phyloP scores from a whole-genome alignment of 2,888 invertebrate species.

The Aporophyla nigra region DNA sequence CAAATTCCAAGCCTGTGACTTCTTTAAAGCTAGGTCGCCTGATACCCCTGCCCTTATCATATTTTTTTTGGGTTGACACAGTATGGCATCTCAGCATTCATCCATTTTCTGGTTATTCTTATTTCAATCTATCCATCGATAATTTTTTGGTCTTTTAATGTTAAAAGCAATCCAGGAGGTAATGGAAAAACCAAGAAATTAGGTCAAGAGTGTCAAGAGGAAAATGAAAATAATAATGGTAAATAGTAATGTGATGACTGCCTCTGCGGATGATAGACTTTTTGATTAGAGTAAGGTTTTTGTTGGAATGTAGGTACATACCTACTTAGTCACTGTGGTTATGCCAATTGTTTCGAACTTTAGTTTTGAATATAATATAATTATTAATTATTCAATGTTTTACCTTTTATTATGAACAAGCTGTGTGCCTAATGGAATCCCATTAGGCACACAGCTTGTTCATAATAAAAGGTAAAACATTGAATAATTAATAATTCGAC shows the following conservation, averaged over 20 bases:
- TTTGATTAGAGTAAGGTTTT: neutral
- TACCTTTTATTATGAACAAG: neutral
- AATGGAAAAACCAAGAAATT: neutral
- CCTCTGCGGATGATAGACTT: neutral
- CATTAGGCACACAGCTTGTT: too few species aligned
- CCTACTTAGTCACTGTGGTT: neutral
- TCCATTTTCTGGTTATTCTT: neutral
- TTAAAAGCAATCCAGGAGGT: neutral
- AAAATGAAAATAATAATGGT: conserved; percentile 4
- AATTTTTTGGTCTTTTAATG: neutral
- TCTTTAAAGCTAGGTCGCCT: neutral
- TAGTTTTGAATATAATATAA: too few species aligned
- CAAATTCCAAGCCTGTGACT: neutral
- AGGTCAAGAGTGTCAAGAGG: neutral
- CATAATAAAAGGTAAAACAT: too few species aligned
- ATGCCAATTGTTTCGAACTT: conserved; percentile 9
- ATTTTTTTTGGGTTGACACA: neutral
- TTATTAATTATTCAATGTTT: conserved; percentile 6
- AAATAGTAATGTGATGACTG: neutral
- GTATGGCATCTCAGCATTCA: neutral
- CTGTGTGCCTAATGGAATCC: neutral
- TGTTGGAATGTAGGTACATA: neutral
- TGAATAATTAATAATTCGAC: too few species aligned
- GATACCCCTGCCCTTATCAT: neutral
- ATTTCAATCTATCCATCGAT: neutral